Base-by-base conservation (phyloP, 2,113 vertebrate species). In the Erinaceus europaeus region DNA sequence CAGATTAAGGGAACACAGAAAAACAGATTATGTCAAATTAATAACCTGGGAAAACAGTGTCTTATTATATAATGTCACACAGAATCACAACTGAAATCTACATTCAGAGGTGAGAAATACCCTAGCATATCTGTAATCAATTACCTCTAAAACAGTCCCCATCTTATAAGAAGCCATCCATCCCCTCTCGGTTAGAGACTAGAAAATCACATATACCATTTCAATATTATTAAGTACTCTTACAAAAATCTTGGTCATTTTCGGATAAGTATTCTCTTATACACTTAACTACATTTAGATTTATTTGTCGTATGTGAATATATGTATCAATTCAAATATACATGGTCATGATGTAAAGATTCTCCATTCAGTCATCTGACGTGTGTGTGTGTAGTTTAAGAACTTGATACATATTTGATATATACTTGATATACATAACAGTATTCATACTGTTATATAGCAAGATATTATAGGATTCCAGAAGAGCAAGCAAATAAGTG, bases 171-270 rank as follows among this genome's bases (percentile, higher is more conserved):
- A 90, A 59, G 23, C 18, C 15, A 72, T 61, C n/a, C n/a, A n/a
- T n/a, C n/a, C n/a, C n/a, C n/a, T 7, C 14, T 88, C 57, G n/a
- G n/a, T 68, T 3, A 84, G 4, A 92, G 20, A 76, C 67, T 81
- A 38, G 29, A 11, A 82, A 85, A 75, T 53, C 46, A 87, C 53
- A 77, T 65, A 27, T 55, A 68, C 14, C 34, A 89, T 88, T 90
- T 88, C 17, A 88, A 38, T 82, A 88, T 73, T 81, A 67, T 67
- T 73, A 29, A 72, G 21, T 68, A 67, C 21, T 77, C 42, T 61
- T 57, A 5, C 12, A 53, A 80, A 62, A 44, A 4, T 78, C 21
- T 52, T 52, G 53, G 29, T 82, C 42, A 32, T 55, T 73, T 86
- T 62, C 25, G 64, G 25, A 3, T 40, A 57, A 50, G 8, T 79